These are phyloP conservation scores for Allacma fusca DNA, from an alignment of 2,888 invertebrate genomes.

Conservation along the genomic window DNA sequence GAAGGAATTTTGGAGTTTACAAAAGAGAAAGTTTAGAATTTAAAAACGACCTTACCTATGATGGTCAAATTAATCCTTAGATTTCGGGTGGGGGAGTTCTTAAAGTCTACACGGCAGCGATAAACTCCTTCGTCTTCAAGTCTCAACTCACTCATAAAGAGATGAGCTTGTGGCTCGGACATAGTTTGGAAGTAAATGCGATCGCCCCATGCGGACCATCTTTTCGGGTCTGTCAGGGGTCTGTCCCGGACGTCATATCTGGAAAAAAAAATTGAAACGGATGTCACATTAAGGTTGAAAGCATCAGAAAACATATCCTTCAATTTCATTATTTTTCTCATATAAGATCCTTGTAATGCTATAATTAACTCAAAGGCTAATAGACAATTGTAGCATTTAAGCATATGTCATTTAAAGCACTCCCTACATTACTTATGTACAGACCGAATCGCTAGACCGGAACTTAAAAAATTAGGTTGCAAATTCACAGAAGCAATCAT, in stretches of 20 bases:
- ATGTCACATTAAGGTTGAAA: constrained; percentile 6
- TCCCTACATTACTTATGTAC: too few relatives aligned
- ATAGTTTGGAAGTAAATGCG: constrained; percentile 60
- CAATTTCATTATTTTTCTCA: too few relatives aligned
- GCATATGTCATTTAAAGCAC: too few relatives aligned
- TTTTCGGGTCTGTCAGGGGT: constrained; percentile 56
- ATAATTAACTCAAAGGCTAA: too few relatives aligned
- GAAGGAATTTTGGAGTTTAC: too few relatives aligned
- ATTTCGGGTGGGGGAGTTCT: constrained; percentile 87
- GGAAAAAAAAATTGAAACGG: constrained; percentile 32
- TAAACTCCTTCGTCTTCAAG: constrained; percentile 72
- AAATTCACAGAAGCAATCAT: too few relatives aligned
- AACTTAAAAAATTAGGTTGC: too few relatives aligned
- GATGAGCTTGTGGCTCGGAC: constrained; percentile 59
- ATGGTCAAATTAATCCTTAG: constrained; percentile 86
- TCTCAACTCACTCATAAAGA: constrained; percentile 57
- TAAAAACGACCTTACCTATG: constrained; percentile 89
- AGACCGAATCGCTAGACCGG: too few relatives aligned
- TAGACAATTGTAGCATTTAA: too few relatives aligned
- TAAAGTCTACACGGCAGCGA: constrained; percentile 87
- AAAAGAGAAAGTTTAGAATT: too few relatives aligned
- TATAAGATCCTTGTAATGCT: too few relatives aligned
- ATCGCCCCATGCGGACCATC: constrained; percentile 59
- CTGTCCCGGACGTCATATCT: constrained; percentile 61
- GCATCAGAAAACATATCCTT: too few relatives aligned